These are phyloP conservation scores for Varroa destructor DNA, from an alignment of 1,140 invertebrate species.

Conservation along the genomic window DNA sequence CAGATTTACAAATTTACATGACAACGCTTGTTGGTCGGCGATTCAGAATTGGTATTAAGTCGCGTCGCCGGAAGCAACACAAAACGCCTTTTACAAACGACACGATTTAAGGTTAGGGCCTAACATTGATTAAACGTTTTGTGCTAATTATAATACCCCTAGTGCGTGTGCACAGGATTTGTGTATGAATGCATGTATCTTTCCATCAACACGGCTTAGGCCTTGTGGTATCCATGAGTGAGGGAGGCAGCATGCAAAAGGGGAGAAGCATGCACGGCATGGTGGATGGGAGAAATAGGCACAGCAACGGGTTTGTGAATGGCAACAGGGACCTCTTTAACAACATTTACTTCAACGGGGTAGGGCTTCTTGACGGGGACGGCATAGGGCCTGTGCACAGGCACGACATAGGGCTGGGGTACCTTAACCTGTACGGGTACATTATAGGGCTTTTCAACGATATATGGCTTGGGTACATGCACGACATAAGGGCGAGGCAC, in stretches of 20 bases:
- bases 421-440: slow-evolving; percentile 12
- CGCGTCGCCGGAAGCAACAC: too few species aligned
- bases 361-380: slow-evolving; percentile 24
- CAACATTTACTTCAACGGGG: slow-evolving; percentile 11
- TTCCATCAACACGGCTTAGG: not conserved
- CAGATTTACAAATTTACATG: too few species aligned
- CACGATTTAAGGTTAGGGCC: too few species aligned
- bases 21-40: too few species aligned
- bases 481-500: slow-evolving; percentile 18
- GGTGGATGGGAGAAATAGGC: not conserved
- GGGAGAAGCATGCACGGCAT: too few species aligned
- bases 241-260: not conserved
- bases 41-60: too few species aligned
- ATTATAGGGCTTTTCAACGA: slow-evolving; percentile 24
- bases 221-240: not conserved
- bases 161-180: too few species aligned
- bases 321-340: slow-evolving; percentile 25
- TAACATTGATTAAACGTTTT: too few species aligned
- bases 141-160: too few species aligned
- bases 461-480: slow-evolving; percentile 22
- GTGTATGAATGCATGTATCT: too few species aligned
- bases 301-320: slow-evolving; percentile 26
- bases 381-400: slow-evolving; percentile 23
- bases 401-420: slow-evolving; percentile 8
- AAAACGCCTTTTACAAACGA: too few species aligned